phyloP scores from a whole-genome alignment of 1,140 invertebrate genomes.

The Drosophila rhopaloa region DNA sequence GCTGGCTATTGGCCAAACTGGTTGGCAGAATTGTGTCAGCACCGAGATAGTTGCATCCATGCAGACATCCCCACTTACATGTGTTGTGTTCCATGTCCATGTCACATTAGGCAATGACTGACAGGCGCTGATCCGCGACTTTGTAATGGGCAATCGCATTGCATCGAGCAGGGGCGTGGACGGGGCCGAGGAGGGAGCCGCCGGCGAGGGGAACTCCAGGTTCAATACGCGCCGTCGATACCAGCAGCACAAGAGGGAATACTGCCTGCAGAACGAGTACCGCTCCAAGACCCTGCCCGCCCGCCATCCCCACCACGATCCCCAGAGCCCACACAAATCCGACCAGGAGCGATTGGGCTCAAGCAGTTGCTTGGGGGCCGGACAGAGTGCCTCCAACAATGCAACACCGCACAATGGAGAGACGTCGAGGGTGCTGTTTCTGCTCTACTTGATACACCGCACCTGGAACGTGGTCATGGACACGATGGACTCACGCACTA shows the following conservation, averaged over 20 bases:
- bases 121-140: slow-evolving; percentile 45
- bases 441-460: slow-evolving; percentile 89
- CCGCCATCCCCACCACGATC: slow-evolving; percentile 36
- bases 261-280: slow-evolving; percentile 63
- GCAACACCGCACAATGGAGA: slow-evolving; percentile 76
- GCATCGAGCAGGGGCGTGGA: slow-evolving; percentile 28
- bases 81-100: slow-evolving; percentile 34
- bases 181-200: slow-evolving; percentile 10
- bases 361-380: slow-evolving; percentile 59
- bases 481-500: slow-evolving; percentile 86
- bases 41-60: slow-evolving; percentile 14
- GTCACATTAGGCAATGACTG: slow-evolving; percentile 72
- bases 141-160: slow-evolving; percentile 69
- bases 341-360: slow-evolving; percentile 33
- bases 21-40: slow-evolving; percentile 56
- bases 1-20: slow-evolving; percentile 50
- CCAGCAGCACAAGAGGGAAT: slow-evolving; percentile 71
- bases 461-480: slow-evolving; percentile 89
- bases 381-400: slow-evolving; percentile 30
- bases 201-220: slow-evolving; percentile 28
- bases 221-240: slow-evolving; percentile 68
- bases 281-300: slow-evolving; percentile 71
- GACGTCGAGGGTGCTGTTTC: slow-evolving; percentile 87
- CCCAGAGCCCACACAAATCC: not conserved
- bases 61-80: slow-evolving; percentile 33